Evolutionary conservation across 2,113 vertebrate genomes (phyloP), one percentile per base, ranked within the genome.

Genomic region (Labeo catla): DNA sequence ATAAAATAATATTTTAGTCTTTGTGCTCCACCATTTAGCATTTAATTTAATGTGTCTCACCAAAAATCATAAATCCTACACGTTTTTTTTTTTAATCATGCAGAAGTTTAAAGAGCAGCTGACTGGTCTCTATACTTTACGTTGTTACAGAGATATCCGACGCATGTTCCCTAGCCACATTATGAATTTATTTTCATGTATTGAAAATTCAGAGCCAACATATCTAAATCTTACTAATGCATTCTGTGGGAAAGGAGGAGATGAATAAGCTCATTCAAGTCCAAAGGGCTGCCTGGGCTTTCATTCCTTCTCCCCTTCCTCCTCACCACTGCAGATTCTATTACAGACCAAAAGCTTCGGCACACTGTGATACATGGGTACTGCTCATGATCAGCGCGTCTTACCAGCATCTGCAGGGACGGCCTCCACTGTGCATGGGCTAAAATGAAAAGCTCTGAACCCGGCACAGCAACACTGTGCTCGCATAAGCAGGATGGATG

Each of bases 401-500:
- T 66, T 45, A 89, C 68, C 65, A 68, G 81, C 74, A 73, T 91
- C 90, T 90, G 16, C 77, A 39, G 91, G 91, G 91, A 93, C 76
- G 52, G 84, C 63, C 86, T 88, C 59, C 45, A 47, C 89, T 72
- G 85, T 57, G 88, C 81, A 8, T 81, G 80, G 88, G 74, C 84
- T 89, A 86, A 89, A 87, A 90, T 88, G 82, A 85, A 86, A 83
- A 83, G 72, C 57, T 21, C 49, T 49, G 79, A 61, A 9, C 19
- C 1, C 10, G 23, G 72, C 73, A 78, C 61, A 57, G 77, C 73
- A 74, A 12, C 39, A 86, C 88, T 84, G 49, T 84, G 86, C 89
- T 92, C 92, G 91, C 90, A 87, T 90, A 92, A 94, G 88, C 76
- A 78, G 76, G 84, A 89, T 90, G 85, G 89, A 90, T 36, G n/a